These are phyloP conservation scores for human (Homo sapiens) DNA, from an alignment of 2,113 vertebrate species.

Conservation along the genomic window DNA sequence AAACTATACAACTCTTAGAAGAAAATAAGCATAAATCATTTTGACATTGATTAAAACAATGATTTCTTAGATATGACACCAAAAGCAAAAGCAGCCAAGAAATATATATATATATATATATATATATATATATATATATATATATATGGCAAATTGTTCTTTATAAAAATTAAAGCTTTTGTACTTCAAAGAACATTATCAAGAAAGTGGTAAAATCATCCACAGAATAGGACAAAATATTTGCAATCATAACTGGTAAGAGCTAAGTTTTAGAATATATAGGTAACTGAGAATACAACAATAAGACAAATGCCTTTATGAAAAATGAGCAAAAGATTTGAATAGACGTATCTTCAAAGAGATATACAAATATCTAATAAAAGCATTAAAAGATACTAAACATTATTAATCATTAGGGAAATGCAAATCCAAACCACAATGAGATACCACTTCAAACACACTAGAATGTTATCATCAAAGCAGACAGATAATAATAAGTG, in stretches of 20 bases:
- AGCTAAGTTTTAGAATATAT: neutral
- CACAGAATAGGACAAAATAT: neutral
- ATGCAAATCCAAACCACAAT: neutral
- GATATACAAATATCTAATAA: neutral
- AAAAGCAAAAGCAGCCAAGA: neutral
- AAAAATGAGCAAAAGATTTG: neutral
- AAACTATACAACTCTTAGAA: neutral
- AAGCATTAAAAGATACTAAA: neutral
- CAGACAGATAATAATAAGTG: neutral
- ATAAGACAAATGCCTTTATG: neutral
- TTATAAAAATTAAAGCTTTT: neutral
- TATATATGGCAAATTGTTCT: neutral
- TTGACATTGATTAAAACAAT: neutral
- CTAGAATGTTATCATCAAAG: neutral
- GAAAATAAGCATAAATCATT: neutral
- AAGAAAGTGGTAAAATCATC: neutral
- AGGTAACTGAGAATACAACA: neutral
- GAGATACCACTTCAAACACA: neutral
- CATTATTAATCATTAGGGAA: neutral
- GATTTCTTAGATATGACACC: neutral
- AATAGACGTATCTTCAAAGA: neutral
- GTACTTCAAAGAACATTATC: neutral
- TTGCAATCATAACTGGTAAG: neutral
- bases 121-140: neutral
- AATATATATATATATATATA: neutral